A percentile compares a stretch with the other conserved stretches of the same genome.
Evolutionary conservation across 2,113 vertebrate genomes (phyloP).

Genomic region (Acanthochromis polyacanthus): DNA sequence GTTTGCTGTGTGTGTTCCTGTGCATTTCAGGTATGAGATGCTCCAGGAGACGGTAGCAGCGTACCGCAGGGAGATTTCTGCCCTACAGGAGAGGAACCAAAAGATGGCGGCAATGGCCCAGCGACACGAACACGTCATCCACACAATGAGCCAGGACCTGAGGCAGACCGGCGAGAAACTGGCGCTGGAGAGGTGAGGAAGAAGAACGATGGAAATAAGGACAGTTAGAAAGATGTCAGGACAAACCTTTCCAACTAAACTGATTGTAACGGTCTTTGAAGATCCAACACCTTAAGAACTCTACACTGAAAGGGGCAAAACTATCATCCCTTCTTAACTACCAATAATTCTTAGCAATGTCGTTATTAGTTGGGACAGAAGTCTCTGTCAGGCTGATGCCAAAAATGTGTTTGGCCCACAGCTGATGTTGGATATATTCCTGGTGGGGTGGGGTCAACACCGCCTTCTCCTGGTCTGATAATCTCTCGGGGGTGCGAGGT

Average conservation of each 20-base stretch:
- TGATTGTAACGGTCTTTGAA: too few species aligned
- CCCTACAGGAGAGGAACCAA: constrained; percentile 90
- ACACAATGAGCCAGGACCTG: constrained; percentile 95
- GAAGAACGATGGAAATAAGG: neutral
- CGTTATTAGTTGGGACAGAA: constrained; percentile 14
- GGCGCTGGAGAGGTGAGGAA: constrained; percentile 90
- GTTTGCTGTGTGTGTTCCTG: neutral
- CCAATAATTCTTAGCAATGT: constrained; percentile 65
- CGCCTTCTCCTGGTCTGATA: constrained; percentile 32
- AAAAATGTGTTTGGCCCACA: neutral
- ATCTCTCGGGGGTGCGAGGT: constrained; percentile 15
- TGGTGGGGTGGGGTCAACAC: constrained; percentile 25
- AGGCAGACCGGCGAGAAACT: constrained; percentile 92
- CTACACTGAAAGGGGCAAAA: too few species aligned
- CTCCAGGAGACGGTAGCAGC: constrained; percentile 93
- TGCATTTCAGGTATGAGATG: constrained; percentile 91
- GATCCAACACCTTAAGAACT: too few species aligned
- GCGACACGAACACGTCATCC: constrained; percentile 93
- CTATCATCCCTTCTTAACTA: too few species aligned
- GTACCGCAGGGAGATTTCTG: constrained; percentile 92
- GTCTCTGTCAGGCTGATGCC: neutral
- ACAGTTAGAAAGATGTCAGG: neutral
- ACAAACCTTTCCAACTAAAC: neutral
- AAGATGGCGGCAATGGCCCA: constrained; percentile 91
- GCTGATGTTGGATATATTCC: constrained; percentile 39